Base-by-base conservation (phyloP, 2,113 vertebrate species). In the Passer domesticus region DNA sequence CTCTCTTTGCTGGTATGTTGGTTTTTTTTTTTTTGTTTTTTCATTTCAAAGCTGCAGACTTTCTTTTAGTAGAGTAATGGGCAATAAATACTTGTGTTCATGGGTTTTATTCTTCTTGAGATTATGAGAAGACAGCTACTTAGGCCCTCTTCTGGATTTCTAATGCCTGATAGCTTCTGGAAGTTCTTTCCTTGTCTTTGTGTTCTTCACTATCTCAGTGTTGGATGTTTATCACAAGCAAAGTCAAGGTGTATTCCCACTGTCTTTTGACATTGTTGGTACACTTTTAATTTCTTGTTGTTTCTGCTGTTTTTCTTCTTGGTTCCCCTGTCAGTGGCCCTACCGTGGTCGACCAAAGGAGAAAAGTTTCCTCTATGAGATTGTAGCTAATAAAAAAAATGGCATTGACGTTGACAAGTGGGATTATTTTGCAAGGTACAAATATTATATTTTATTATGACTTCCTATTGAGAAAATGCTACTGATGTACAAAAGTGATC, bases 331-430 rank as follows among this genome's bases (percentile, higher is more conserved):
- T 14, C 83, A 99, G 99, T 99, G 99, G 99, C 97, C 87, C 0
- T 99, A 99, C 80, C 94, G 73, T 85, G 99, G 99, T 67, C 98
- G 99, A 10, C 67, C 96, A 50, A 91, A 98, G 92, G 98, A 98
- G 67, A 99, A 99, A 83, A 98, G 98, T 69, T 99, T 99, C 97
- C 98, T 99, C 19, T 99, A 99, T 69, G 98, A 99, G 92, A 98
- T 99, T 12, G 99, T 99, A 41, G 98, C 99, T 50, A 99, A 99
- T 96, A 99, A 99, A 94, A 98, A 91, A 87, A 99, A 97, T 23
- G 99, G 99, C 66, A 99, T 99, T 15, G 99, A 99, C 15, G 99
- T 99, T 90, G 99, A 99, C 97, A 99, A 99, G 78, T 99, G 99
- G 99, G 99, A 99, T 96, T 99, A 99, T 92, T 99, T 99, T 97